Evolutionary conservation across 2,113 vertebrate species (phyloP).

Genomic region (Patagioenas fasciata): DNA sequence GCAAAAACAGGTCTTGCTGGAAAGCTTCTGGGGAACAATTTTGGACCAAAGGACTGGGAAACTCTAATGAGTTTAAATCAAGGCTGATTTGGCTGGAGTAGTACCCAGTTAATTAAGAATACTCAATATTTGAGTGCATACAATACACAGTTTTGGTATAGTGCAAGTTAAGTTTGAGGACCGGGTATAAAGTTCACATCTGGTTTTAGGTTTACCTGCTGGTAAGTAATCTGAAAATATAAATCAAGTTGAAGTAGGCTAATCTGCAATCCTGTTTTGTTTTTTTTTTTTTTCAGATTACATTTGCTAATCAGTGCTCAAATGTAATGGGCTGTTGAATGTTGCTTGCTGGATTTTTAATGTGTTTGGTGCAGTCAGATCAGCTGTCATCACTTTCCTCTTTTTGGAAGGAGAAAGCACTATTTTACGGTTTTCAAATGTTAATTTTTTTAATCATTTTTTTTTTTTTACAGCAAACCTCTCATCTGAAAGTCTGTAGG

Average conservation of each 20-base stretch:
- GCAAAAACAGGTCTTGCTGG: background rate
- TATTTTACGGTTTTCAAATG: background rate
- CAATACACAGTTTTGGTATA: background rate
- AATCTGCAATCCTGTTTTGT: background rate
- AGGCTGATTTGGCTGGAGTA: background rate
- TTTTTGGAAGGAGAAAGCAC: background rate
- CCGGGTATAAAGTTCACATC: background rate
- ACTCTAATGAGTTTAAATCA: background rate
- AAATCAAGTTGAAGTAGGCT: background rate
- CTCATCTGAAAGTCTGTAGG: slow-evolving; percentile 77
- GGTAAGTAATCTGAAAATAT: background rate
- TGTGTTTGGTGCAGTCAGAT: background rate
- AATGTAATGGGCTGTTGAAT: background rate
- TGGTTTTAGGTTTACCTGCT: background rate
- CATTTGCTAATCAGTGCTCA: background rate
- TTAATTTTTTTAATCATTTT: background rate
- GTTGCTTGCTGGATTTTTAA: background rate
- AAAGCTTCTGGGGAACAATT: background rate
- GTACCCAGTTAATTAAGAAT: background rate
- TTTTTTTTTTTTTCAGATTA: background rate
- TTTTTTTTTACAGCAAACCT: slow-evolving; percentile 72
- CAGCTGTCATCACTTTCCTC: background rate
- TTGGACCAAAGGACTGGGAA: background rate
- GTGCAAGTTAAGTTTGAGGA: background rate
- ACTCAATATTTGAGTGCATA: background rate